Evolutionary conservation across 2,888 invertebrate species (phyloP).

Genomic region (Sminthurides aquaticus): DNA sequence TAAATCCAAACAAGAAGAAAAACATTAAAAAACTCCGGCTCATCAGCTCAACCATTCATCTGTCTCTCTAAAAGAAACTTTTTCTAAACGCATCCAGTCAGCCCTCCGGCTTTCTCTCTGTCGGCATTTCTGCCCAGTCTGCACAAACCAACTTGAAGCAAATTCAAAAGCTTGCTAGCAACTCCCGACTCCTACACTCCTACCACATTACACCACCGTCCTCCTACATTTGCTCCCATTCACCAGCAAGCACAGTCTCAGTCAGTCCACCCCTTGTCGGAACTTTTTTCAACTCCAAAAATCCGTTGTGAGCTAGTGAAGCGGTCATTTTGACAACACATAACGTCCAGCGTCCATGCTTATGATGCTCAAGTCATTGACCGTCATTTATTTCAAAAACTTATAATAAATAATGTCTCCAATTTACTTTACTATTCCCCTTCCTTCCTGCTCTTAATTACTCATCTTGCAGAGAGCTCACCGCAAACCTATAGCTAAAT

Average conservation of each 20-base stretch:
- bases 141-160: no score
- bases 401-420: not conserved
- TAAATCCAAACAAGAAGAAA: slow-evolving; percentile 30
- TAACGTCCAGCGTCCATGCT: no score
- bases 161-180: no score
- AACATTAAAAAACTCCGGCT: not conserved
- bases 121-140: not conserved
- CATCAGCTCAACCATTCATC: not conserved
- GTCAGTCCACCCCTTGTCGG: no score
- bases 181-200: no score
- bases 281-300: no score
- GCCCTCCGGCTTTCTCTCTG: not conserved
- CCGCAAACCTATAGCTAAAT: not conserved
- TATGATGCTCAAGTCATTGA: not conserved
- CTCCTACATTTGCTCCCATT: no score
- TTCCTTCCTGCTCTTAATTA: not conserved
- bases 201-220: no score
- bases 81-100: not conserved
- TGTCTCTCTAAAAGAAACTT: not conserved
- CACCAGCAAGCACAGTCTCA: no score
- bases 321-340: no score
- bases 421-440: not conserved
- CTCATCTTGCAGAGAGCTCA: not conserved
- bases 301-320: no score
- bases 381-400: not conserved